Conservation (phyloP, 2,888 invertebrate genomes). For the Stenoptilia bipunctidactyla region DNA sequence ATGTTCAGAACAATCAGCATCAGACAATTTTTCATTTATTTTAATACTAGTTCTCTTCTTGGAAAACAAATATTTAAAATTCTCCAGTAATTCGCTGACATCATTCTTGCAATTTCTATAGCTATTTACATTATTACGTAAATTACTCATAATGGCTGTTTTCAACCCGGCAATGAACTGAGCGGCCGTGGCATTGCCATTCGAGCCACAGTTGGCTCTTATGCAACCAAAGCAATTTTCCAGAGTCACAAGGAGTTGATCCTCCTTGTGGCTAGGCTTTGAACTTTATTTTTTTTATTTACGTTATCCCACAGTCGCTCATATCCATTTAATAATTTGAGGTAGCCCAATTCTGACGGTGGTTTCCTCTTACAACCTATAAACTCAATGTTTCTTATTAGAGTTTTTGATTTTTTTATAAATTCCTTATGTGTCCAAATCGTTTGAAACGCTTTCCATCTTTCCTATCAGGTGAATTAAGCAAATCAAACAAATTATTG, state of each 20-base stretch:
- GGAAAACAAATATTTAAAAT: not conserved
- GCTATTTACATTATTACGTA: constrained; percentile 6
- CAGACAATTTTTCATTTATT: constrained; percentile 2
- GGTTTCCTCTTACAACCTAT: constrained; percentile 13
- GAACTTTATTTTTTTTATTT: constrained; percentile 3
- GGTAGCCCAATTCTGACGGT: constrained; percentile 19
- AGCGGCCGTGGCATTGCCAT: constrained; percentile 12
- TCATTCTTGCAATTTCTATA: not conserved
- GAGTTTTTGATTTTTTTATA: constrained; percentile 7
- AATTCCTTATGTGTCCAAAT: constrained; percentile 9
- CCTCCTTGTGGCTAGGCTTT: constrained; percentile 16
- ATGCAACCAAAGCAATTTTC: not conserved
- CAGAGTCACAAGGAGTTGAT: constrained; percentile 17
- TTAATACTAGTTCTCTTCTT: no score
- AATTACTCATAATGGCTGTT: constrained; percentile 10
- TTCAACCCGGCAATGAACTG: constrained; percentile 15
- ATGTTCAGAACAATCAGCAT: no score
- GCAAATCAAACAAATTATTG: constrained; percentile 12
- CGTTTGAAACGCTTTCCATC: constrained; percentile 12
- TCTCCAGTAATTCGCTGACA: not conserved
- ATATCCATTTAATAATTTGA: constrained; percentile 17
- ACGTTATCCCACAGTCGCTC: constrained; percentile 11
- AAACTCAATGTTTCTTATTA: constrained; percentile 5
- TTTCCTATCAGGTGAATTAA: constrained; percentile 12
- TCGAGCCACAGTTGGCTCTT: constrained; percentile 1